Evolutionary conservation across 2,888 invertebrate genomes (phyloP), one percentile per base, ranked within the genome.

Genomic region (Melanchra persicariae): DNA sequence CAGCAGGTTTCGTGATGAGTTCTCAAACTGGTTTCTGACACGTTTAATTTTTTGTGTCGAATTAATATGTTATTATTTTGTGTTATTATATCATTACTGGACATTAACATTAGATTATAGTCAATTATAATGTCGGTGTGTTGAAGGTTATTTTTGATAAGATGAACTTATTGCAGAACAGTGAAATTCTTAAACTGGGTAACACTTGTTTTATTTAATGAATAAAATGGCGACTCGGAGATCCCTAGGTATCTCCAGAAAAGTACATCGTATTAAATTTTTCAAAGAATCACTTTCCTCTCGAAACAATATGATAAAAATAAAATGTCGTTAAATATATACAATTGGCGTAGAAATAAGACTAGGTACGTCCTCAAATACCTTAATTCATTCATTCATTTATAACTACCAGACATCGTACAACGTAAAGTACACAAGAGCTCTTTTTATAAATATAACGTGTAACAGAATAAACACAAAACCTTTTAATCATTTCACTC

Each of bases 31-130:
- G 83, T 74, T 74, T 59, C 15, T 19, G 58, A 47, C 10, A 62
- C 43, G 63, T 57, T 26, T 77, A 19, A 52, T 17, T 74, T 80
- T 66, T 70, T 80, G 37, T 67, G 22, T 15, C 0, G n/a, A 34
- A 24, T 59, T 52, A n/a, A 55, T 76, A 59, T 58, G 17, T 58
- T 68, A 47, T 54, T 67, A 78, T 67, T 47, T 63, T 19, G 17
- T 54, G 73, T 19, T 71, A 66, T 77, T 65, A 68, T 49, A 63
- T 77, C 22, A 74, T 77, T 74, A 74, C 22, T 37, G n/a, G 26
- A 17, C 10, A 73, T 77, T 67, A 54, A n/a, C 1, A 47, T 67
- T 66, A 10, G 61, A 49, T 58, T 63, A 66, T 63, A 19, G 40
- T 55, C 55, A 62, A 70, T 74, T 49, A 61, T 57, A 61, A 57